Percentiles rank a stretch among this genome's conserved stretches.
Conservation (phyloP, 2,888 invertebrate species). For the Ormyrus pomaceus region DNA sequence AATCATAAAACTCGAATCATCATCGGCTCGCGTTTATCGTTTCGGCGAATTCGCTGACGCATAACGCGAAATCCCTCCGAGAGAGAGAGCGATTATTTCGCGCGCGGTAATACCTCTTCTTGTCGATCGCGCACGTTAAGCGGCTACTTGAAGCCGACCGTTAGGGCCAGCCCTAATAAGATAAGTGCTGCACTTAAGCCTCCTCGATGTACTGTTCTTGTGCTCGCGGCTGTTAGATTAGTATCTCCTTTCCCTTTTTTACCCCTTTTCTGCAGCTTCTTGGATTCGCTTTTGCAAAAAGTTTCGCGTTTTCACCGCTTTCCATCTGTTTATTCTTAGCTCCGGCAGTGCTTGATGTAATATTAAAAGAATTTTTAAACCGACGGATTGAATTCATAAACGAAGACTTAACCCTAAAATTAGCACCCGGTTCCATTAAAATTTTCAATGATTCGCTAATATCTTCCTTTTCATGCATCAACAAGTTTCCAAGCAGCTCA, state of each 20-base stretch:
- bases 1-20: no score
- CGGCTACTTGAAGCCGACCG: slow-evolving; percentile 55
- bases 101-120: slow-evolving; percentile 32
- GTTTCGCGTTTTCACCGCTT: no score
- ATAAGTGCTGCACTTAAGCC: slow-evolving; percentile 57
- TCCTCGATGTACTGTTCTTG: background rate
- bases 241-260: background rate
- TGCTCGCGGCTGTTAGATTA: slow-evolving; percentile 46
- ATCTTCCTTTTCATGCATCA: no score
- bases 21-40: slow-evolving; percentile 13
- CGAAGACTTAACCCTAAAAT: no score
- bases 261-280: background rate
- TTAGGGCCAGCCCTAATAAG: slow-evolving; percentile 58
- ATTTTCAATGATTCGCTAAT: no score
- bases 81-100: slow-evolving; percentile 15
- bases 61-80: background rate
- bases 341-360: background rate
- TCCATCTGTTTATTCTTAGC: background rate
- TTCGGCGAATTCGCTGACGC: slow-evolving; percentile 18
- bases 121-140: slow-evolving; percentile 21
- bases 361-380: no score
- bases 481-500: no score
- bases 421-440: no score
- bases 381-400: no score
- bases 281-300: background rate